Conservation (phyloP, 2,797 vertebrate species). For the Passerculus sandwichensis region DNA sequence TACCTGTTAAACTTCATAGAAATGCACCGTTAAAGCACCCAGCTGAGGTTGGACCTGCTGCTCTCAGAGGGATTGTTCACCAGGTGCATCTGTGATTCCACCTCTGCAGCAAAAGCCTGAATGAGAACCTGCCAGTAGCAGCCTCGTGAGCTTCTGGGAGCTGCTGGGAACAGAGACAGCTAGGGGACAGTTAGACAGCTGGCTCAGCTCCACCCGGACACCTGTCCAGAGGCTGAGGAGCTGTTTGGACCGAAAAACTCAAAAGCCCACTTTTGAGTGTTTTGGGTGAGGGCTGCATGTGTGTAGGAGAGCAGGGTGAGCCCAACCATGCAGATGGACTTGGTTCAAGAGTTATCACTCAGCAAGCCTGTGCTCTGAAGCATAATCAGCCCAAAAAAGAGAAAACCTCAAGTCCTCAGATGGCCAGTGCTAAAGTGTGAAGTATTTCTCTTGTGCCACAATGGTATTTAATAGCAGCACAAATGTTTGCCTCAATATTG, state of each 20-base stretch:
- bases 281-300: rapidly evolving
- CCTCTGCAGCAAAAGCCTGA: neutral
- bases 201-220: neutral
- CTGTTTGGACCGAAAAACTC: neutral
- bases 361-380: neutral
- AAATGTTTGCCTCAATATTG: neutral
- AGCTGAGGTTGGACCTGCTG: neutral
- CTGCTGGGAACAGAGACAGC: neutral
- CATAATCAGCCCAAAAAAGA: neutral
- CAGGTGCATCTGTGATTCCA: rapidly evolving
- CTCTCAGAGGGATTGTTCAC: no score
- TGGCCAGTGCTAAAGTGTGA: neutral
- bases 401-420: neutral
- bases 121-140: neutral
- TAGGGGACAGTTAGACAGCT: neutral
- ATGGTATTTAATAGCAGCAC: constrained; percentile 14
- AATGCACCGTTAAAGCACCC: no score
- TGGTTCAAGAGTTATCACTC: neutral
- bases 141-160: neutral
- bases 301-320: neutral
- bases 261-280: neutral
- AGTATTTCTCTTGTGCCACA: constrained; percentile 7
- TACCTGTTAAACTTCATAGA: neutral
- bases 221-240: neutral
- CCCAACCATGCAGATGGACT: neutral